phyloP scores from a whole-genome alignment of 2,888 invertebrate species.

The Stratiomys singularior region DNA sequence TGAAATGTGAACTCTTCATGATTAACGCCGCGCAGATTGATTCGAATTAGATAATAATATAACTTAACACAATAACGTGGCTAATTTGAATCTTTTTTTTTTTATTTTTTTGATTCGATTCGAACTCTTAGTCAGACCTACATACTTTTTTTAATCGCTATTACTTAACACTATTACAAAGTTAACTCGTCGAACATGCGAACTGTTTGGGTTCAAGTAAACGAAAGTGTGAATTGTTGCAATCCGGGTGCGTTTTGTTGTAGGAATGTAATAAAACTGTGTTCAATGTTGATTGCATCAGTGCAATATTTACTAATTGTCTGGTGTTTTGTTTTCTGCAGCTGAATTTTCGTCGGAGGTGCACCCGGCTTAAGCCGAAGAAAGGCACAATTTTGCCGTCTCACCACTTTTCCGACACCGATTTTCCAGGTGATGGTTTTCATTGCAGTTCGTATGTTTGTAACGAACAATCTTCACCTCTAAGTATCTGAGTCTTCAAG shows the following conservation, averaged over 20 bases:
- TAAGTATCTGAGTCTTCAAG: not conserved
- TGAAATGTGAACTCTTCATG: too few species aligned
- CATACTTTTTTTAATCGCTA: not conserved
- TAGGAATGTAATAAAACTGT: not conserved
- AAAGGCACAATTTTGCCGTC: not conserved
- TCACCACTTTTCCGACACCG: not conserved
- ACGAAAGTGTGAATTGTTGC: not conserved
- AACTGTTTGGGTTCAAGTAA: not conserved
- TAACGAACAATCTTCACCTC: not conserved
- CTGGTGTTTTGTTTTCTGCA: not conserved
- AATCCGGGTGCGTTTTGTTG: not conserved
- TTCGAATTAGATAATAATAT: conserved; percentile 7
- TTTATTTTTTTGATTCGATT: too few species aligned
- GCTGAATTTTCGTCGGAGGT: not conserved
- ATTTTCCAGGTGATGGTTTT: not conserved
- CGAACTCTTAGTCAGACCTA: not conserved
- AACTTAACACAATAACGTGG: not conserved
- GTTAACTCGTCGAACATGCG: not conserved
- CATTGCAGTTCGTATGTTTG: not conserved
- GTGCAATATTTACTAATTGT: not conserved
- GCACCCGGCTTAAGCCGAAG: not conserved
- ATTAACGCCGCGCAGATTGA: not conserved
- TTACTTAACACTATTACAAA: not conserved
- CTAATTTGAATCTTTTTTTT: conserved; percentile 12
- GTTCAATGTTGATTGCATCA: not conserved